Conservation (phyloP, 2,888 invertebrate species). For the Volucella bombylans region DNA sequence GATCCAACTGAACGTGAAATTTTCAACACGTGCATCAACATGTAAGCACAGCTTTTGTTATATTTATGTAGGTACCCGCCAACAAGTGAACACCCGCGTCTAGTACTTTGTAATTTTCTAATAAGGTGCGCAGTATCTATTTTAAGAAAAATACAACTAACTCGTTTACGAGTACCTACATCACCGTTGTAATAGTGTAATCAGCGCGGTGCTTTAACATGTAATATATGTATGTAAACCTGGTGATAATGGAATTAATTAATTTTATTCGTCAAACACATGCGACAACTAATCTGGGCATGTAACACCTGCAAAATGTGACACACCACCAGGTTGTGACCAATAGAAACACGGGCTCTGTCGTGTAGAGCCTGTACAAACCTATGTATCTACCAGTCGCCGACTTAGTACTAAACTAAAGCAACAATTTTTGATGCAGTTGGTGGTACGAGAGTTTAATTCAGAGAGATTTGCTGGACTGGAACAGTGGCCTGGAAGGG, state of each 20-base stretch:
- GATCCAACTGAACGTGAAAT: too few relatives aligned
- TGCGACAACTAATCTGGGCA: constrained; percentile 20
- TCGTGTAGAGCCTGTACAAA: not conserved
- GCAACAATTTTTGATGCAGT: constrained; percentile 16
- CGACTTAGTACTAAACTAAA: constrained; percentile 5
- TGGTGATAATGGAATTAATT: not conserved
- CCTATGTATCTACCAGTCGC: constrained; percentile 12
- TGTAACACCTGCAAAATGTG: constrained; percentile 36
- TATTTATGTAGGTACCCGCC: too few relatives aligned
- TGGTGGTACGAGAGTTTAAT: constrained; percentile 31
- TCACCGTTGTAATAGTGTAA: too few relatives aligned
- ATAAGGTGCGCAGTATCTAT: too few relatives aligned
- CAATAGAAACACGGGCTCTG: constrained; percentile 42
- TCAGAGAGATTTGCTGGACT: constrained; percentile 1
- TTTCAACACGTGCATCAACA: too few relatives aligned
- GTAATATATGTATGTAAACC: too few relatives aligned
- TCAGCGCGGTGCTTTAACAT: too few relatives aligned
- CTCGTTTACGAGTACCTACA: too few relatives aligned
- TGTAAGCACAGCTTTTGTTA: too few relatives aligned
- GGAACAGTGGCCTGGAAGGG: not conserved
- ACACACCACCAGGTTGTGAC: constrained; percentile 61
- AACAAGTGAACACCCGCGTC: too few relatives aligned
- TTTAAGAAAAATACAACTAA: too few relatives aligned
- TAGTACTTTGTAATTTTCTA: too few relatives aligned
- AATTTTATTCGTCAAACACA: constrained; percentile 14